Base-by-base conservation (phyloP, 2,888 invertebrate species). In the Mechanitis mazaeus region DNA sequence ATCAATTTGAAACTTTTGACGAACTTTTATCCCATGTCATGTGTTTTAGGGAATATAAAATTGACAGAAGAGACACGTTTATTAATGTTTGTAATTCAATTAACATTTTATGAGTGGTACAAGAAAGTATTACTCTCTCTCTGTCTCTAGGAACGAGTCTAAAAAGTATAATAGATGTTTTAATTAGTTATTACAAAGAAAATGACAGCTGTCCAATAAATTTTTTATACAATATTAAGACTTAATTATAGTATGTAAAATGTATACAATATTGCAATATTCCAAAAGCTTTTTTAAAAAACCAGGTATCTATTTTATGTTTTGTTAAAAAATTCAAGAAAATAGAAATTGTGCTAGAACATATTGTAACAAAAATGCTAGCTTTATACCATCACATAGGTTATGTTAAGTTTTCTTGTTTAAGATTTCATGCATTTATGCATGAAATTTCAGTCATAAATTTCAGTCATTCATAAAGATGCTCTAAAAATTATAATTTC, bases 1-100 rank as follows among this genome's bases (percentile, higher is more conserved):
- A 65, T 67, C 69, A 72, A 69, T 72, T 69, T 55, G 42, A 61
- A 69, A 70, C 61, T 68, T 69, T 70, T 56, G 56, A 56, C 50
- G 46, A 70, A 71, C 66, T 72, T 71, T 66, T 61, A 59, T 64
- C 61, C 66, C 38, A 33, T 65, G 66, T 67, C 70, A 67, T 69
- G 55, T 42, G 58, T 61, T 56, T 54, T 45, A 4, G 31, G 3
- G 45, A 57, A 53, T 55, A 20, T 63, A 58, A 38, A 20, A 45
- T 57, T 57, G 53, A 55, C 58, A 45, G 63, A 59, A 56, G 63
- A 45, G 63, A 54, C 63, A 31, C 33, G 12, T 45, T 45, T 46
- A 54, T 45, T 31, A 7, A 11, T 7, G 1, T 50, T 31, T 31
- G 50, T 50, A 7, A 31, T 3, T 47, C 7, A 50, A 7, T 7